Conservation (phyloP, 1,140 invertebrate genomes). For the Cryptotermes secundus region DNA sequence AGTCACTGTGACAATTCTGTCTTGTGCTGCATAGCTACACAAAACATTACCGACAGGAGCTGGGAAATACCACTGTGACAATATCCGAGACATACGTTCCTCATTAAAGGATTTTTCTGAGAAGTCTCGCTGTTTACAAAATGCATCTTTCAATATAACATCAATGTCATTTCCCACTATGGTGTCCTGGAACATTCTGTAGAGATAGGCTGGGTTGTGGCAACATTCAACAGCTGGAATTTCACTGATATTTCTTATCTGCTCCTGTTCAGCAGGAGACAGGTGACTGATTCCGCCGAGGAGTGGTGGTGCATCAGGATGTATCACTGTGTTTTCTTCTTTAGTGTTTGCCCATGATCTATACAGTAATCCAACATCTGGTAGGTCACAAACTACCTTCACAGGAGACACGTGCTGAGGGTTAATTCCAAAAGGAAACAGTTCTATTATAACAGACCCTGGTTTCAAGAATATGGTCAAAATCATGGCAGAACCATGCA, state of each 20-base stretch:
- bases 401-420: conserved; percentile 52
- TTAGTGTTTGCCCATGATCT: conserved; percentile 49
- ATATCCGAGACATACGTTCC: background rate
- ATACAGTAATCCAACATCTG: conserved; percentile 47
- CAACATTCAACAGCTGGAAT: conserved; percentile 53
- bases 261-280: conserved; percentile 41
- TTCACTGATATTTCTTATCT: conserved; percentile 44
- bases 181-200: conserved; percentile 57
- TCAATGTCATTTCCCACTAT: conserved; percentile 43
- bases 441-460: conserved; percentile 43
- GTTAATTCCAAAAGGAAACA: conserved; percentile 50
- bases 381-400: conserved; percentile 47
- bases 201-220: conserved; percentile 54
- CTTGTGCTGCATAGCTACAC: background rate
- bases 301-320: conserved; percentile 45
- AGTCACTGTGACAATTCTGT: background rate
- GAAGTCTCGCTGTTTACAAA: background rate
- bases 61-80: conserved; percentile 22
- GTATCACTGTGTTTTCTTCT: conserved; percentile 44
- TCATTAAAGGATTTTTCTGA: background rate
- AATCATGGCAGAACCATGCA: conserved; percentile 48
- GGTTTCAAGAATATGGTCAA: conserved; percentile 44
- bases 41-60: background rate
- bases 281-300: conserved; percentile 50
- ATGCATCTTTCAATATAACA: conserved; percentile 13